phyloP scores from a whole-genome alignment of 2,113 vertebrate genomes.

The Ibidorhyncha struthersii region DNA sequence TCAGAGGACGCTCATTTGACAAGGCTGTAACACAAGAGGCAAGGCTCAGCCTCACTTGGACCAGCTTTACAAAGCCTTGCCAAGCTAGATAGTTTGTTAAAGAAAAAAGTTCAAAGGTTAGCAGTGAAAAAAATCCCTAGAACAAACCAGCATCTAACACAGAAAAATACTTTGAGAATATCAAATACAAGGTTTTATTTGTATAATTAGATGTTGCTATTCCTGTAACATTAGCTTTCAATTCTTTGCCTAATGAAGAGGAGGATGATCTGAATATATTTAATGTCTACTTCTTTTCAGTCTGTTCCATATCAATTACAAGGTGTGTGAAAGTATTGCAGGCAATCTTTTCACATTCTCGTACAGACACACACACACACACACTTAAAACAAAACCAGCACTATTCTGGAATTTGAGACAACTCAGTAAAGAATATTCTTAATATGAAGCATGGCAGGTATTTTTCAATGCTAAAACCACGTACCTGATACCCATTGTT shows the following conservation, averaged over 20 bases:
- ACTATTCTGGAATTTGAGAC: background rate
- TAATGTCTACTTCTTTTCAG: background rate
- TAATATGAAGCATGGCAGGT: background rate
- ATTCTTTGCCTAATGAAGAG: background rate
- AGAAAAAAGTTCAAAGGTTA: conserved; percentile 1
- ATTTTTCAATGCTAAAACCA: background rate
- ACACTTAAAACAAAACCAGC: background rate
- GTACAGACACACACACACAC: fast-evolving
- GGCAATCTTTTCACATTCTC: background rate
- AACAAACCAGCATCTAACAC: background rate
- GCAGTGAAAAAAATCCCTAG: background rate
- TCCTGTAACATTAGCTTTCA: background rate
- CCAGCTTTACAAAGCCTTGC: background rate
- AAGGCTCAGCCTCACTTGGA: background rate
- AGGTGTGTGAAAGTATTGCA: background rate
- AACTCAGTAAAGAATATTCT: background rate
- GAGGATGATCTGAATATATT: background rate
- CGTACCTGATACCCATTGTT: background rate
- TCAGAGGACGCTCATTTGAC: background rate
- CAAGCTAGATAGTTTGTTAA: background rate
- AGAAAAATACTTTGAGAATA: background rate
- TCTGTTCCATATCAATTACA: background rate
- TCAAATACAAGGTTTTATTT: background rate
- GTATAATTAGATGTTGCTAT: background rate
- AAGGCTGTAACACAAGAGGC: background rate